Percentiles rank a stretch among this genome's conserved stretches.
These are phyloP conservation scores for Pocota personata DNA, from an alignment of 2,888 invertebrate species.

Conservation along the genomic window DNA sequence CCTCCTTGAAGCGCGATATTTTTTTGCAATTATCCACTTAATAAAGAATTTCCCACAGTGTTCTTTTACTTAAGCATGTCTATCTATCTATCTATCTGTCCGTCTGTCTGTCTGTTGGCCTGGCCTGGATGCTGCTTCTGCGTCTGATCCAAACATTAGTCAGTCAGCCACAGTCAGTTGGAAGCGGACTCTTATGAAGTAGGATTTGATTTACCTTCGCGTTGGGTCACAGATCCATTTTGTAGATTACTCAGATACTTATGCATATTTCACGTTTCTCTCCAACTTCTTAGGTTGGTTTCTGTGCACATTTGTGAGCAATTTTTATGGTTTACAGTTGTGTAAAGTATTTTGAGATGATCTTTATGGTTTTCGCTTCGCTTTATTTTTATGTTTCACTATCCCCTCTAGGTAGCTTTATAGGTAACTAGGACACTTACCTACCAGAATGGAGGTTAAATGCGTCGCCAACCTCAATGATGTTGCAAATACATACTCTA, in stretches of 20 bases:
- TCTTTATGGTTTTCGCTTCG: conserved; percentile 51
- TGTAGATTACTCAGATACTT: conserved; percentile 26
- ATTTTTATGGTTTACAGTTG: conserved; percentile 53
- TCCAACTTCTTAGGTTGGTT: neutral
- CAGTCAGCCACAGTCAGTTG: conserved; percentile 27
- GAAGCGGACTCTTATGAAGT: conserved; percentile 58
- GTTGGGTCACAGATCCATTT: conserved; percentile 51
- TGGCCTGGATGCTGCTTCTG: conserved; percentile 65
- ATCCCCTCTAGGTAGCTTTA: conserved; percentile 33
- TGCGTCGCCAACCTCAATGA: conserved; percentile 19
- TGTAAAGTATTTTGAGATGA: conserved; percentile 58
- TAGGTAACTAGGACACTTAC: conserved; percentile 60
- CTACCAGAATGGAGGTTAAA: conserved; percentile 55
- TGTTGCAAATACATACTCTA: conserved; percentile 18
- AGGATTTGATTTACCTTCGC: conserved; percentile 60
- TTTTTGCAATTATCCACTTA: conserved; percentile 68
- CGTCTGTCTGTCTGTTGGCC: conserved; percentile 18
- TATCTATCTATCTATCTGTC: neutral
- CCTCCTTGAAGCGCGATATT: conserved; percentile 53
- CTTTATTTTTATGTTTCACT: conserved; percentile 31
- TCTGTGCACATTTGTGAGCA: neutral
- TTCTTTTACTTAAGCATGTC: conserved; percentile 13
- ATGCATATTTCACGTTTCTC: conserved; percentile 8
- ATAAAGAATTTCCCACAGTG: conserved; percentile 65
- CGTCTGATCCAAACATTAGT: conserved; percentile 48